These are phyloP conservation scores for Sander vitreus DNA, from an alignment of 2,113 vertebrate genomes.

Conservation along the genomic window DNA sequence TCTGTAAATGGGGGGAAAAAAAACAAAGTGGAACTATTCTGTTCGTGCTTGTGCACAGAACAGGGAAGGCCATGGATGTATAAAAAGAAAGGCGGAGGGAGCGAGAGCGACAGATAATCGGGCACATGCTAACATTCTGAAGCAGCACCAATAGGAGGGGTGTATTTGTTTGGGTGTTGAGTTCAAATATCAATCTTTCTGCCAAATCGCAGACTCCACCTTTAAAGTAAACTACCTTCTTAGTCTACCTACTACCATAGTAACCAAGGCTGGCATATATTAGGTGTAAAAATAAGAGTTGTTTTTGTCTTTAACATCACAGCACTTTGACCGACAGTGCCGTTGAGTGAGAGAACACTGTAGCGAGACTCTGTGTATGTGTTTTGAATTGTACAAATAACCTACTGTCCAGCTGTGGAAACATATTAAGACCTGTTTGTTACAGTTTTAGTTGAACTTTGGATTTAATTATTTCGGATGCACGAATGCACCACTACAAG, in stretches of 20 bases:
- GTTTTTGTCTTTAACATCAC: not conserved
- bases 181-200: too few relatives aligned
- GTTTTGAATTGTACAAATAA: constrained; percentile 12
- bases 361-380: not conserved
- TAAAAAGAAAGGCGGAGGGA: too few relatives aligned
- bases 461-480: constrained; percentile 9
- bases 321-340: not conserved
- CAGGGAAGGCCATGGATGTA: too few relatives aligned
- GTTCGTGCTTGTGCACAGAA: too few relatives aligned
- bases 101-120: too few relatives aligned
- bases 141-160: too few relatives aligned
- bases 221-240: not conserved
- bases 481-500: not conserved
- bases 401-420: constrained; percentile 9
- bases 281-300: not conserved
- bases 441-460: constrained; percentile 2
- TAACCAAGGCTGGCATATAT: not conserved
- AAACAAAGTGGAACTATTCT: too few relatives aligned
- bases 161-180: too few relatives aligned
- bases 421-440: constrained; percentile 11
- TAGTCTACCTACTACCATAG: not conserved
- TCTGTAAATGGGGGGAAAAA: too few relatives aligned
- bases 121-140: too few relatives aligned
- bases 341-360: not conserved
- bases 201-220: too few relatives aligned